A percentile compares a stretch with the other conserved stretches of the same genome.
Conservation (phyloP, 2,888 invertebrate genomes). For the Conops quadrifasciatus region DNA sequence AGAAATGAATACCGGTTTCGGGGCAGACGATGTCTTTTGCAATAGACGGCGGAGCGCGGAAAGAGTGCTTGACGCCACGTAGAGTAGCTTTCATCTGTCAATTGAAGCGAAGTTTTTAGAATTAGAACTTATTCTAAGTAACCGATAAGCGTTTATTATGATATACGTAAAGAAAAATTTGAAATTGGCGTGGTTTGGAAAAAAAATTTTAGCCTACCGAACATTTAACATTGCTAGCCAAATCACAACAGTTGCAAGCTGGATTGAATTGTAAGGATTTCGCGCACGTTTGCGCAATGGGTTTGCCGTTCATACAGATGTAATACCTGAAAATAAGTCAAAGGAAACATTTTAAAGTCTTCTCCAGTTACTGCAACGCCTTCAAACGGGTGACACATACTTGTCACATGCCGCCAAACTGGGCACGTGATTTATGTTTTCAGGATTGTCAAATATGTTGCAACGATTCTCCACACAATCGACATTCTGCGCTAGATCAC, state of each 20-base stretch:
- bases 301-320: constrained; percentile 46
- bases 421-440: constrained; percentile 39
- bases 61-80: constrained; percentile 31
- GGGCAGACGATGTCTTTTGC: constrained; percentile 44
- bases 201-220: constrained; percentile 39
- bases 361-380: too few relatives aligned
- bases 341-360: background rate
- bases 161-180: too few relatives aligned
- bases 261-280: constrained; percentile 43
- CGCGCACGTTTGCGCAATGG: constrained; percentile 41
- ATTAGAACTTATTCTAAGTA: too few relatives aligned
- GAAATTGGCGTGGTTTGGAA: background rate
- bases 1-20: constrained; percentile 42
- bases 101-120: background rate
- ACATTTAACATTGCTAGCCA: constrained; percentile 44
- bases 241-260: constrained; percentile 43
- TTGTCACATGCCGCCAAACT: constrained; percentile 42
- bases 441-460: constrained; percentile 37
- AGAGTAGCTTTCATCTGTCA: constrained; percentile 35
- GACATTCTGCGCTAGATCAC: constrained; percentile 47
- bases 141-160: too few relatives aligned
- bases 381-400: constrained; percentile 34
- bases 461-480: constrained; percentile 48
- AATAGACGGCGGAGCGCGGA: constrained; percentile 35
- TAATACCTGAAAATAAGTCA: constrained; percentile 42